Base-by-base conservation (phyloP, 2,888 invertebrate genomes). In the Eupithecia tripunctaria region DNA sequence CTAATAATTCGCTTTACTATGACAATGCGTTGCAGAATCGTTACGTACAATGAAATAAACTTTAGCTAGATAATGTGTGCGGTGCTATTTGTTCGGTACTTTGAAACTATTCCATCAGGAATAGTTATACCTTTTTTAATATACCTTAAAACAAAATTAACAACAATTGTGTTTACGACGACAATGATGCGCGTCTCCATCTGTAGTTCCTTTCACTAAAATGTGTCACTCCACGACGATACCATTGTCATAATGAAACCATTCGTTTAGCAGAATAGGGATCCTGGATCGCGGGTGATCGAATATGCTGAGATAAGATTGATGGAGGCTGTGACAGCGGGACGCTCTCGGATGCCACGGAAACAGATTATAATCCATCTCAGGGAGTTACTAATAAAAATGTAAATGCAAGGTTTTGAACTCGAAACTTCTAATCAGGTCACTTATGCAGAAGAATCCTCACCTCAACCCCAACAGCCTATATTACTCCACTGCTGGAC, bases 301-400 rank as follows among this genome's bases (percentile, higher is more conserved):
- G n/a, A 3, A n/a, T 43, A 51, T 51, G 3, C 21, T 51, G 51
- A 51, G 78, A 78, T 76, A 83, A 82, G 83, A 83, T 83, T 82
- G 82, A 83, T 83, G 80, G 73, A 59, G 72, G 68, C 76, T 47
- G 76, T 76, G 81, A 80, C 83, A 79, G 78, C 72, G 38, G 36
- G n/a, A 21, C n/a, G 62, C 62, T 60, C 29, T 60, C 60, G 32
- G 62, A 62, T 32, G 32, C 32, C n/a, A 6, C 63, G n/a, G 63
- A n/a, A 21, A 63, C 36, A 63, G 63, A 63, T 63, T 63, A 63
- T 21, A 32, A 36, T 63, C 36, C 32, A 63, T 62, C 62, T 32
- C 18, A n/a, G 0, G 62, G 18, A 27, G 43, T n/a, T n/a, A n/a
- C 59, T 25, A 6, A 59, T 14, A 27, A 59, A 38, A 59, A 59